Evolutionary conservation across 1,140 invertebrate genomes (phyloP).

Genomic region (Drosophila arizonae): DNA sequence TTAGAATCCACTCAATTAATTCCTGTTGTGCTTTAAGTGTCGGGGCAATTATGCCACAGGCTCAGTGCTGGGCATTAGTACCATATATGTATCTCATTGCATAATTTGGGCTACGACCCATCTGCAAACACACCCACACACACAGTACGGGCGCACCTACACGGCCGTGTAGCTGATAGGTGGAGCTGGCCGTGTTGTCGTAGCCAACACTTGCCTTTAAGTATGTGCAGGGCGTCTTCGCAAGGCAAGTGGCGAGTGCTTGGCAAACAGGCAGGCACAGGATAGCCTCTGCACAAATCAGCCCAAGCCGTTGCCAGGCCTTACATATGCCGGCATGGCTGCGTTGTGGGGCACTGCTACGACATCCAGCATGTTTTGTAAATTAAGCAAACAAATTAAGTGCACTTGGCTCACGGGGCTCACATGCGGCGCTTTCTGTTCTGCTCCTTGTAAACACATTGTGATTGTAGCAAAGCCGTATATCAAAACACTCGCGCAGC

Average conservation of each 20-base stretch:
- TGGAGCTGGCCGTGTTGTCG: slow-evolving; percentile 19
- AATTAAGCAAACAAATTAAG: slow-evolving; percentile 82
- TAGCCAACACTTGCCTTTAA: slow-evolving; percentile 28
- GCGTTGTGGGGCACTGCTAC: slow-evolving; percentile 52
- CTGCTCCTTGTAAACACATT: slow-evolving; percentile 74
- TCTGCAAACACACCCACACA: slow-evolving; percentile 23
- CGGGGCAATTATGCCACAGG: background rate
- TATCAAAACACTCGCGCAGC: slow-evolving; percentile 59
- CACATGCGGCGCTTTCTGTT: slow-evolving; percentile 51
- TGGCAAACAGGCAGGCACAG: slow-evolving; percentile 34
- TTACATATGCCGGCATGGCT: slow-evolving; percentile 20
- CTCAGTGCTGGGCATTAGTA: slow-evolving; percentile 14
- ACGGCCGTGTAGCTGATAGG: background rate
- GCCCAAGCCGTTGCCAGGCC: slow-evolving; percentile 8
- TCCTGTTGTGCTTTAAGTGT: slow-evolving; percentile 1
- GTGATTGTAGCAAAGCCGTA: slow-evolving; percentile 76
- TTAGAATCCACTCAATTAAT: background rate
- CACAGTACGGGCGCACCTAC: background rate
- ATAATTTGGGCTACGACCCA: slow-evolving; percentile 61
- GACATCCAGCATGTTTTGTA: slow-evolving; percentile 70
- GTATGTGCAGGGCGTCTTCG: slow-evolving; percentile 33
- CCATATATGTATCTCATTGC: slow-evolving; percentile 31
- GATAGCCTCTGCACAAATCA: slow-evolving; percentile 30
- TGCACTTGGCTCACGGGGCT: slow-evolving; percentile 71
- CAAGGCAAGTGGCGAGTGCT: slow-evolving; percentile 26